Evolutionary conservation across 2,888 invertebrate genomes (phyloP).

Genomic region (Dermolepida albohirtum): DNA sequence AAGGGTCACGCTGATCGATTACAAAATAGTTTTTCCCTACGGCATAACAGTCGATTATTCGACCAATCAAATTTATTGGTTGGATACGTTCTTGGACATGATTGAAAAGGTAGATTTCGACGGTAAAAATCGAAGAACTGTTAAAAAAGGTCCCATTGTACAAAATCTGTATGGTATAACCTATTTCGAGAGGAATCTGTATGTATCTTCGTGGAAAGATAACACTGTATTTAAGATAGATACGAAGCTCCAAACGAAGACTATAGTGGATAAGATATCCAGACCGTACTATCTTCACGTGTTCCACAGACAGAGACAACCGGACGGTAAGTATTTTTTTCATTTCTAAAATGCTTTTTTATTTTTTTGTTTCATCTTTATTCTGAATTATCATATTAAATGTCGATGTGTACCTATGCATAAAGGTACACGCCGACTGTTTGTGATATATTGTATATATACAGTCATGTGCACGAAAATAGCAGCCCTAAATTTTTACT

Average conservation of each 20-base stretch:
- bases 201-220: constrained; percentile 78
- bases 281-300: constrained; percentile 76
- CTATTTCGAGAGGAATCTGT: constrained; percentile 80
- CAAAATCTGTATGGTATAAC: constrained; percentile 78
- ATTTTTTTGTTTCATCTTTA: too few relatives aligned
- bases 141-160: constrained; percentile 69
- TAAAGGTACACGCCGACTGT: too few relatives aligned
- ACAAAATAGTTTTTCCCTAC: constrained; percentile 82
- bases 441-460: too few relatives aligned
- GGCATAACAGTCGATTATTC: constrained; percentile 80
- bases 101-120: constrained; percentile 84
- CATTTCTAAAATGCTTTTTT: too few relatives aligned
- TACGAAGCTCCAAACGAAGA: constrained; percentile 66
- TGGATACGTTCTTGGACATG: constrained; percentile 83
- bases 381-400: too few relatives aligned
- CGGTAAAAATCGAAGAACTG: constrained; percentile 74
- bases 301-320: constrained; percentile 83
- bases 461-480: too few relatives aligned
- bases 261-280: constrained; percentile 67
- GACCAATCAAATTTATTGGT: constrained; percentile 80
- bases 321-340: constrained; percentile 68
- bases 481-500: too few relatives aligned
- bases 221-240: constrained; percentile 73
- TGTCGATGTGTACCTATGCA: too few relatives aligned
- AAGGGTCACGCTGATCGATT: constrained; percentile 71